A percentile compares a stretch with the other conserved stretches of the same genome.
Evolutionary conservation across 1,140 invertebrate genomes (phyloP).

Genomic region (Drosophila quadrilineata): DNA sequence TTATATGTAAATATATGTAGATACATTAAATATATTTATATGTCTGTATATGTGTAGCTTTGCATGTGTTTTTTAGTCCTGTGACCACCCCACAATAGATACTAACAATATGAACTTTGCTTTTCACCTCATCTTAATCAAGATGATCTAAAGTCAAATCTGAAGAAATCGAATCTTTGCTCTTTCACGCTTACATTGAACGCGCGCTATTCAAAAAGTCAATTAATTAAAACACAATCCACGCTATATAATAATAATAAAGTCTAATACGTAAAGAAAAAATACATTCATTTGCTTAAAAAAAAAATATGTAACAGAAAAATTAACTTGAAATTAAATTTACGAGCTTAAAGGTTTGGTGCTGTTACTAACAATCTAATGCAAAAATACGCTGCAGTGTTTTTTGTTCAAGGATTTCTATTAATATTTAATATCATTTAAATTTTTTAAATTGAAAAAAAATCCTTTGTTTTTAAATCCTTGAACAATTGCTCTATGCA

Average conservation of each 20-base stretch:
- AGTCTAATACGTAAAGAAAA: slow-evolving; percentile 58
- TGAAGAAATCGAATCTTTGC: slow-evolving; percentile 51
- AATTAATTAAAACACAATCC: slow-evolving; percentile 56
- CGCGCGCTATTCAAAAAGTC: slow-evolving; percentile 45
- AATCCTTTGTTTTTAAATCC: slow-evolving; percentile 41
- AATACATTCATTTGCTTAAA: slow-evolving; percentile 31
- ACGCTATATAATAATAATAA: slow-evolving; percentile 69
- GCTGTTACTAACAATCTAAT: background rate
- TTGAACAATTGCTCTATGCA: slow-evolving; percentile 36
- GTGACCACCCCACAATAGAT: slow-evolving; percentile 11
- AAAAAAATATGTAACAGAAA: background rate
- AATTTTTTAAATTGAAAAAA: background rate
- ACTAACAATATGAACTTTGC: slow-evolving; percentile 55
- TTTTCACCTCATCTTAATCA: slow-evolving; percentile 54
- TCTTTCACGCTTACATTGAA: slow-evolving; percentile 55
- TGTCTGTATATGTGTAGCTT: slow-evolving; percentile 37
- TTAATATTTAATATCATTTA: slow-evolving; percentile 6
- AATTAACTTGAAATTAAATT: slow-evolving; percentile 1
- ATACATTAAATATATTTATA: slow-evolving; percentile 30
- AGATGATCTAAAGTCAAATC: slow-evolving; percentile 43
- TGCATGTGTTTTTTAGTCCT: slow-evolving; percentile 46
- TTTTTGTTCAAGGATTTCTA: slow-evolving; percentile 61
- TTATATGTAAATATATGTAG: slow-evolving; percentile 30
- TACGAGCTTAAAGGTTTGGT: slow-evolving; percentile 56
- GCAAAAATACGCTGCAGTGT: slow-evolving; percentile 12